Base-by-base conservation (phyloP, 2,797 vertebrate species). In the Sebastes hubbsi region DNA sequence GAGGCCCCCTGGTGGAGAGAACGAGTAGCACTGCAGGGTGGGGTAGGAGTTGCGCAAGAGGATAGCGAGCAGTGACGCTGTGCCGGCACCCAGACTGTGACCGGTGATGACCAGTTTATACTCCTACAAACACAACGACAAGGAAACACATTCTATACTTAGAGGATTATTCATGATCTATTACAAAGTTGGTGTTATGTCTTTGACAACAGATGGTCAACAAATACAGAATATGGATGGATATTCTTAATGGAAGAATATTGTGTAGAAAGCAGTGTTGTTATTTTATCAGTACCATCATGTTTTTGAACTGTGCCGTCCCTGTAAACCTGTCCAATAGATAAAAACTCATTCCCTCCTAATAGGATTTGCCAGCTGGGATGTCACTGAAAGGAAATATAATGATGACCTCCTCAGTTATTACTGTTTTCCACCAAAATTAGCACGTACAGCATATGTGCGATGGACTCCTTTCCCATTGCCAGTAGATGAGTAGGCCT, bases 1-100 rank as follows among this genome's bases (percentile, higher is more conserved):
- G 81, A 99, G 96, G 22, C 99, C 99, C 82, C 98, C 96, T 92
- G 99, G 99, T 80, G 99, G 99, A 82, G 98, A 98, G 92, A 99
- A 99, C 0, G 98, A 94, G 0, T 97, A 99, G 70, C 98, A 99
- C 72, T 92, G 93, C 59, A 99, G 91, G 0, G 90, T 95, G 24
- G 97, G 97, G 91, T 97, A 97, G 38, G 96, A 86, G 10, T 84
- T 94, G 61, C 92, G 96, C 75, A 99, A 93, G 75, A 97, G 95
- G 73, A 98, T 87, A 0, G 98, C 96, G 71, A 99, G 75, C 60
- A 99, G 75, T 0, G 98, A 93, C 0, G 98, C 98, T 0, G 98
- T 96, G 8, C 99, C 99, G 0, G 96, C 99, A 0, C 99, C 99
- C 88, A 99, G 94, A 84, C 99, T 99, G 95, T 99, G 99, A 24